Evolutionary conservation across 92 coral and sea anemone genomes (phyloP).

Genomic region (Paramuricea clavata): DNA sequence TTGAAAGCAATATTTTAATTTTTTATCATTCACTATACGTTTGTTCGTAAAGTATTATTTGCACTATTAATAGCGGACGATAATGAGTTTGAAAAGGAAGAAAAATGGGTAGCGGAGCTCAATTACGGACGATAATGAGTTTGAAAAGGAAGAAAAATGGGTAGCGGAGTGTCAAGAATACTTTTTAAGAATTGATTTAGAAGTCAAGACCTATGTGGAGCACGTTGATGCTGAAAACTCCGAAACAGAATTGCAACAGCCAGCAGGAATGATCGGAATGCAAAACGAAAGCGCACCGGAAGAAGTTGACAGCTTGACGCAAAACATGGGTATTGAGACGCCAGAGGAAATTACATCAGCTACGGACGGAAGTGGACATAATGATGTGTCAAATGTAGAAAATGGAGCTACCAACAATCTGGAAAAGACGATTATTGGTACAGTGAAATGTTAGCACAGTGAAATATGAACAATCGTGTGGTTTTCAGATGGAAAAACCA

Average conservation of each 20-base stretch:
- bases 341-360: background rate
- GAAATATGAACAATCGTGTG: constrained; percentile 30
- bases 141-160: constrained; percentile 46
- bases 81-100: too few relatives aligned
- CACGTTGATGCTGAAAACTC: background rate
- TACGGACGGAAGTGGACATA: constrained; percentile 3
- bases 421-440: background rate
- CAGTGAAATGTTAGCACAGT: too few relatives aligned
- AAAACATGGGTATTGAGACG: background rate
- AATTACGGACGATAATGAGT: constrained; percentile 37
- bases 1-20: too few relatives aligned
- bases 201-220: background rate
- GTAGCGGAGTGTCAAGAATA: constrained; percentile 44
- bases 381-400: background rate
- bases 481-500: constrained; percentile 70
- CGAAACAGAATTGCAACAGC: background rate
- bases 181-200: constrained; percentile 16
- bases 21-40: too few relatives aligned
- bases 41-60: too few relatives aligned
- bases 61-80: too few relatives aligned
- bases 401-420: background rate
- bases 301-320: background rate
- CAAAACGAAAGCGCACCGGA: background rate
- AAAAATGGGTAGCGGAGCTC: too few relatives aligned
- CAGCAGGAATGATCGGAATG: background rate